Conservation (phyloP, 1,140 invertebrate species). For the Acromyrmex charruanus region DNA sequence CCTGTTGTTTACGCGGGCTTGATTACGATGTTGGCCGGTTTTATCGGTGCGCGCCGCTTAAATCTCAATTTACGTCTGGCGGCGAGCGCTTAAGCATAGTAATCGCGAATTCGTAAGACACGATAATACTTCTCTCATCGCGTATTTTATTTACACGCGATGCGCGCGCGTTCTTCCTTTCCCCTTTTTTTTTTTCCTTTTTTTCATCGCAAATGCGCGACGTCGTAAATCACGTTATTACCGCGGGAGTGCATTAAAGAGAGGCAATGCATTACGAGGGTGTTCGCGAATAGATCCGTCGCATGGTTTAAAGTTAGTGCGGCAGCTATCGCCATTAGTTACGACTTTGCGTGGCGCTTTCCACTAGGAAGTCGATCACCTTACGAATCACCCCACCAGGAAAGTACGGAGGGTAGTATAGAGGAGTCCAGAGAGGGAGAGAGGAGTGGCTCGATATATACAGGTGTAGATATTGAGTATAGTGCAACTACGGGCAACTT, state of each 20-base stretch:
- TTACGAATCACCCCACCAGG: conserved; percentile 55
- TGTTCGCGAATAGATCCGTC: conserved; percentile 59
- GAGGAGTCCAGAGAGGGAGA: background rate
- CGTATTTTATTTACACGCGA: background rate
- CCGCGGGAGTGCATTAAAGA: conserved; percentile 56
- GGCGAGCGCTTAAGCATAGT: background rate
- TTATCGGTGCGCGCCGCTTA: conserved; percentile 43
- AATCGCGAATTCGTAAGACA: conserved; percentile 26
- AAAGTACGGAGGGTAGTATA: conserved; percentile 28
- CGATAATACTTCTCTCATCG: background rate
- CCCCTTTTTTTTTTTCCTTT: background rate
- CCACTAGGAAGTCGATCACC: conserved; percentile 58
- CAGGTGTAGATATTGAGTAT: conserved; percentile 16
- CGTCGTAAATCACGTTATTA: conserved; percentile 57
- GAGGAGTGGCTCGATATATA: background rate
- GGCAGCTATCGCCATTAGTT: conserved; percentile 62
- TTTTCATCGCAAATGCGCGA: background rate
- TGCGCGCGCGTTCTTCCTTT: background rate
- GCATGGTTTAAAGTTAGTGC: conserved; percentile 61
- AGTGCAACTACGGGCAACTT: conserved; percentile 53
- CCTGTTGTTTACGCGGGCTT: conserved; percentile 56
- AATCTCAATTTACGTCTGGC: conserved; percentile 38
- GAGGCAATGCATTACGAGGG: conserved; percentile 53
- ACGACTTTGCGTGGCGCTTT: conserved; percentile 62
- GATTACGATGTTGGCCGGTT: conserved; percentile 53